Evolutionary conservation across 2,888 invertebrate genomes (phyloP), one percentile per base, ranked within the genome.

Genomic region (Acanthococcus lagerstroemiae): DNA sequence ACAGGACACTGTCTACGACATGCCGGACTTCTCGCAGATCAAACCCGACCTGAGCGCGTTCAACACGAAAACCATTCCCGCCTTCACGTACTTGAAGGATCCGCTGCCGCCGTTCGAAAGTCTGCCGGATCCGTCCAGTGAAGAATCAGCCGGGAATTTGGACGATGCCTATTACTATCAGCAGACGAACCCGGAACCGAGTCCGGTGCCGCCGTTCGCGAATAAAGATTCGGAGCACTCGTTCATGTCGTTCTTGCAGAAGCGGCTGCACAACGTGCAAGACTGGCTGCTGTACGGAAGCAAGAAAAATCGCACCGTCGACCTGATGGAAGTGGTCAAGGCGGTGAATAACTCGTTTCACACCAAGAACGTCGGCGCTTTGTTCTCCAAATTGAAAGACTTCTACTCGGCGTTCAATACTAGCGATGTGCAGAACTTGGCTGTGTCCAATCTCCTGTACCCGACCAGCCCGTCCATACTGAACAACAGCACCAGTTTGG

Each of bases 321-420:
- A 73, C 30, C 70, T 72, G 67, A 65, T 69, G 46, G 70, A 72
- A 12, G 65, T 82, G 0, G 68, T 81, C 1, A 77, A 77, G 71
- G 80, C 81, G 0, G 69, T 82, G 0, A 82, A 82, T 69, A 78
- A 79, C 0, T 81, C 81, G 25, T 69, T 82, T 0, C 71, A 78
- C 0, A 78, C 79, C 70, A 80, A 81, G 0, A 80, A 82, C 68
- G 77, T 78, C 0, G 78, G 78, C 0, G 77, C 79, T 2, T 74
- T 82, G 0, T 77, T 82, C 76, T 67, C 70, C 25, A 80, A 81
- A 61, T 70, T 83, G 0, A 80, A 76, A 67, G 80, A 81, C 54
- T 74, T 82, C 57, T 82, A 82, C 70, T 78, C 78, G 22, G 78
- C 78, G 0, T 78, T 78, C 1, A 69, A 67, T 5, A 77, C 77